Base-by-base conservation (phyloP, 2,797 vertebrate species). In the Coranthus polyacanthus region DNA sequence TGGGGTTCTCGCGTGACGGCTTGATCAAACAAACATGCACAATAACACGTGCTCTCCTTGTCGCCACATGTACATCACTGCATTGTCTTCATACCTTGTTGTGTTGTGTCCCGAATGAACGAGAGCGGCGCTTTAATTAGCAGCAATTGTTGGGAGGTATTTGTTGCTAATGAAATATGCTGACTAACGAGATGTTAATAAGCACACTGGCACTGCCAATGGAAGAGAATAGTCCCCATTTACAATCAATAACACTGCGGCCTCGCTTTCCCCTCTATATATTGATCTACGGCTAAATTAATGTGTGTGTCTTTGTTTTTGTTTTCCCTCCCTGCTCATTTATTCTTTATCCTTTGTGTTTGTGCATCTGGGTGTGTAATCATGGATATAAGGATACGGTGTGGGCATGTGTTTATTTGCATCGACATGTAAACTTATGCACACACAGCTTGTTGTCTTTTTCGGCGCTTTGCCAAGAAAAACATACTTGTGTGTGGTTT, bases 261-360 rank as follows among this genome's bases (percentile, higher is more conserved):
- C 47, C 71, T 82, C 6, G 20, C 59, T 9, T 21, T 53, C 20
- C 63, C 46, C 65, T 78, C 60, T 37, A 11, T 39, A 34, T 69
- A 87, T 87, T 78, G 80, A 88, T 88, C 72, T 13, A 16, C 52
- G 54, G 60, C 65, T 75, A 61, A 84, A 83, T 84, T 29, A 77
- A 74, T 41, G 8, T 75, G 59, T 20, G 20, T 17, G 15, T 12
- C 1, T 6, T 36, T n/a, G n/a, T n/a, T n/a, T n/a, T n/a, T n/a
- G n/a, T n/a, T n/a, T n/a, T n/a, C n/a, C n/a, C n/a, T n/a, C n/a
- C n/a, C 6, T 26, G 24, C 6, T 6, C 3, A 26, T 26, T n/a
- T n/a, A n/a, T 26, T 26, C 24, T 26, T 26, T 26, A 3, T 26
- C 24, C 8, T 34, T n/a, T 32, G 3, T 29, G 15, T 50, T 36